phyloP scores from a whole-genome alignment of 2,113 vertebrate genomes.

The Chiloscyllium plagiosum region DNA sequence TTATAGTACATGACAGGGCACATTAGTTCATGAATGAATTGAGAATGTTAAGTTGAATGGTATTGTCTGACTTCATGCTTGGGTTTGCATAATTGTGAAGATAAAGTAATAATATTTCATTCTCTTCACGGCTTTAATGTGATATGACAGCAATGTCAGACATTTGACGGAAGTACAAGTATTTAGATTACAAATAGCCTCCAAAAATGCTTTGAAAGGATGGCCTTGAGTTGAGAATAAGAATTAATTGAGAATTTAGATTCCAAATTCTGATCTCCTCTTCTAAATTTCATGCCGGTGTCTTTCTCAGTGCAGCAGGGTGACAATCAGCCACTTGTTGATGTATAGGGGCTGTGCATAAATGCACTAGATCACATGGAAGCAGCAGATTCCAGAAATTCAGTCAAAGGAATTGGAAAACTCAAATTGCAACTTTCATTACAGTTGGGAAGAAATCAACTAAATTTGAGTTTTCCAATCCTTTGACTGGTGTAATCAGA shows the following conservation, averaged over 20 bases:
- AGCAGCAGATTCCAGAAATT: not conserved
- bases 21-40: not conserved
- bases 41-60: not conserved
- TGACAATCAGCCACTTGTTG: not conserved
- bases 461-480: not conserved
- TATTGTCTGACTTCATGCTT: not conserved
- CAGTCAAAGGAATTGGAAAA: not conserved
- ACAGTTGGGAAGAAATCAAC: not conserved
- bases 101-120: not conserved
- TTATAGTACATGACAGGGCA: not conserved
- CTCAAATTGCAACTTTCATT: too few relatives aligned
- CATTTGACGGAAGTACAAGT: not conserved
- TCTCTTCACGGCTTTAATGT: not conserved
- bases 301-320: not conserved
- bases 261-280: not conserved
- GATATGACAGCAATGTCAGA: not conserved
- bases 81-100: not conserved
- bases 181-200: not conserved
- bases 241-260: not conserved
- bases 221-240: not conserved
- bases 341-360: not conserved
- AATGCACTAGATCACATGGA: not conserved
- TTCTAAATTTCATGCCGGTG: not conserved
- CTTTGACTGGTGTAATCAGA: not conserved
- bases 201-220: not conserved